These are phyloP conservation scores for Cavia aperea DNA, from an alignment of 2,113 vertebrate species.

Conservation along the genomic window DNA sequence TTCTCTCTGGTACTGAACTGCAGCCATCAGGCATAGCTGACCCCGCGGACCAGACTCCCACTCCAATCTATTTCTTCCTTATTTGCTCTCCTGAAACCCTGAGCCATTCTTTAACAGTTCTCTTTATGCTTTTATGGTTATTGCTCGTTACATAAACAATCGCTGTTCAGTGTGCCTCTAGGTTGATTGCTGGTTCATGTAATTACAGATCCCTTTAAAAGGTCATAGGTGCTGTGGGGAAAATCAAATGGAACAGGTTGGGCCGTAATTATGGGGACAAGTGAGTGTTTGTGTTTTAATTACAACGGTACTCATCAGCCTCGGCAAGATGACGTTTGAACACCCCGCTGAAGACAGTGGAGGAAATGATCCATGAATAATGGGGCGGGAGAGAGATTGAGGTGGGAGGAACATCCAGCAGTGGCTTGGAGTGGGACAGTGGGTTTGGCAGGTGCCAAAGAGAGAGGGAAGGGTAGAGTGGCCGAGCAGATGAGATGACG, in stretches of 20 bases:
- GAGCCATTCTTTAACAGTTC: background rate
- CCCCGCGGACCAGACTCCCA: background rate
- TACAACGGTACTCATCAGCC: background rate
- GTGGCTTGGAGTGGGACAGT: background rate
- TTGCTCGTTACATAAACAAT: background rate
- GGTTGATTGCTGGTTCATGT: background rate
- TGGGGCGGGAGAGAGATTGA: background rate
- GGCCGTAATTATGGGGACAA: accelerated
- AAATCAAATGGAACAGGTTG: background rate
- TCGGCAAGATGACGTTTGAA: background rate
- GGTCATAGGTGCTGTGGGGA: background rate
- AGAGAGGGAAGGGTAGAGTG: background rate
- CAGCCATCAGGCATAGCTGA: background rate
- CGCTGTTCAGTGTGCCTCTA: background rate
- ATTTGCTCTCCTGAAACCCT: background rate
- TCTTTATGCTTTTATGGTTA: background rate
- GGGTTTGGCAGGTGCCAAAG: background rate
- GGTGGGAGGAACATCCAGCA: background rate
- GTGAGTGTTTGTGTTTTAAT: background rate
- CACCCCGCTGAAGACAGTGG: background rate
- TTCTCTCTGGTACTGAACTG: background rate
- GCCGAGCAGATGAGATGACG: background rate
- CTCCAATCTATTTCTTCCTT: background rate
- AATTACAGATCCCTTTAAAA: background rate
- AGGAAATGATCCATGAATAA: background rate